phyloP scores from a whole-genome alignment of 2,888 invertebrate species.

The Maniola hyperantus region DNA sequence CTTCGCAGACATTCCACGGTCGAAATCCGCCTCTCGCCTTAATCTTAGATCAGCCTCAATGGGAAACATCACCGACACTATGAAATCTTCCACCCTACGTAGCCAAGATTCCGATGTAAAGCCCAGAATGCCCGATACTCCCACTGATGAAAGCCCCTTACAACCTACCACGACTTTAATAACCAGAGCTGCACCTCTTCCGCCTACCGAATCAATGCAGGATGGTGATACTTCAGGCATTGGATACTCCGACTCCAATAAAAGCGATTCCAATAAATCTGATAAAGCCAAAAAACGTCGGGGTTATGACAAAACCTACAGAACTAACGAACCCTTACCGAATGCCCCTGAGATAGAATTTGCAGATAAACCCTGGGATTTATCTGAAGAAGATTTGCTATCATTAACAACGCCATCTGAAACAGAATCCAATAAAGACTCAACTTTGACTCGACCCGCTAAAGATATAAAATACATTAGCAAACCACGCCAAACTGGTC shows the following conservation, averaged over 20 bases:
- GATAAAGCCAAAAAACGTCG: slow-evolving; percentile 86
- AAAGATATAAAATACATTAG: slow-evolving; percentile 85
- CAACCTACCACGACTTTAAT: slow-evolving; percentile 45
- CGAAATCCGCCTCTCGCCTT: slow-evolving; percentile 83
- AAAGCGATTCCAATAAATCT: slow-evolving; percentile 76
- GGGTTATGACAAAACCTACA: slow-evolving; percentile 91
- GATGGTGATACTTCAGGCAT: slow-evolving; percentile 78
- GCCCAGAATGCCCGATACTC: slow-evolving; percentile 63
- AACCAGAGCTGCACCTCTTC: slow-evolving; percentile 61
- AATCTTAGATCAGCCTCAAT: slow-evolving; percentile 80
- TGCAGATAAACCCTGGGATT: slow-evolving; percentile 91
- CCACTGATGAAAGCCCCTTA: slow-evolving; percentile 65
- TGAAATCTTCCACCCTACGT: slow-evolving; percentile 70
- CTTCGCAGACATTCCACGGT: slow-evolving; percentile 80
- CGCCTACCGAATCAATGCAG: slow-evolving; percentile 54
- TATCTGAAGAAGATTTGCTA: slow-evolving; percentile 85
- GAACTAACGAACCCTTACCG: slow-evolving; percentile 91
- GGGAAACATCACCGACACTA: slow-evolving; percentile 79
- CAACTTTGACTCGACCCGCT: slow-evolving; percentile 80
- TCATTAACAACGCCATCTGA: slow-evolving; percentile 81
- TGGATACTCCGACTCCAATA: slow-evolving; percentile 79
- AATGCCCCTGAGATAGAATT: slow-evolving; percentile 89
- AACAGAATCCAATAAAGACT: slow-evolving; percentile 83
- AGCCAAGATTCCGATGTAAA: slow-evolving; percentile 67
- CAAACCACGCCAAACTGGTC: slow-evolving; percentile 82